phyloP scores from a whole-genome alignment of 2,797 vertebrate genomes.

The Novumbra hubbsi region DNA sequence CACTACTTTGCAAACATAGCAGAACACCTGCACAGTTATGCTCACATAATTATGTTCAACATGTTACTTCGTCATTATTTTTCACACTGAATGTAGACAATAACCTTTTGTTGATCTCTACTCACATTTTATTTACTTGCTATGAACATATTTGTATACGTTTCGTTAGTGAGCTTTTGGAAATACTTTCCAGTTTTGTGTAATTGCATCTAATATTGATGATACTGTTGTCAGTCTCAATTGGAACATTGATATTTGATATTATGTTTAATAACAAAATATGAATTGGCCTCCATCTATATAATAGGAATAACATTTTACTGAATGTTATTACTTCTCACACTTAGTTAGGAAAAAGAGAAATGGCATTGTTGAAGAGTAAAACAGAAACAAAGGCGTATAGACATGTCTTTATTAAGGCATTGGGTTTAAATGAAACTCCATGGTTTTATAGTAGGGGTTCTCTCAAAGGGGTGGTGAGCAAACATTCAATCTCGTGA shows the following conservation, averaged over 20 bases:
- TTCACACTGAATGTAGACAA: slow-evolving; percentile 11
- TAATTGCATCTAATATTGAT: slow-evolving; percentile 1
- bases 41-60: slow-evolving; percentile 39
- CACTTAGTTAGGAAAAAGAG: neutral
- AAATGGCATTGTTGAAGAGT: neutral
- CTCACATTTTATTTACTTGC: neutral
- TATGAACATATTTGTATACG: neutral
- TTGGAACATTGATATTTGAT: neutral
- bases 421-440: neutral
- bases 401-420: neutral
- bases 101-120: neutral
- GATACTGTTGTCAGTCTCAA: neutral
- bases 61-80: slow-evolving; percentile 35
- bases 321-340: neutral
- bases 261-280: neutral
- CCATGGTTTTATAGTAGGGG: neutral
- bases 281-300: neutral
- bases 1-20: slow-evolving; percentile 31
- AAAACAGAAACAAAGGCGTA: neutral
- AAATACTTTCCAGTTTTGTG: slow-evolving; percentile 25
- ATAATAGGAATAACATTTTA: neutral
- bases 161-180: neutral
- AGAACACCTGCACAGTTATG: slow-evolving; percentile 18
- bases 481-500: neutral
- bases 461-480: neutral